Base-by-base conservation (phyloP, 2,113 vertebrate species). In the Sander vitreus region DNA sequence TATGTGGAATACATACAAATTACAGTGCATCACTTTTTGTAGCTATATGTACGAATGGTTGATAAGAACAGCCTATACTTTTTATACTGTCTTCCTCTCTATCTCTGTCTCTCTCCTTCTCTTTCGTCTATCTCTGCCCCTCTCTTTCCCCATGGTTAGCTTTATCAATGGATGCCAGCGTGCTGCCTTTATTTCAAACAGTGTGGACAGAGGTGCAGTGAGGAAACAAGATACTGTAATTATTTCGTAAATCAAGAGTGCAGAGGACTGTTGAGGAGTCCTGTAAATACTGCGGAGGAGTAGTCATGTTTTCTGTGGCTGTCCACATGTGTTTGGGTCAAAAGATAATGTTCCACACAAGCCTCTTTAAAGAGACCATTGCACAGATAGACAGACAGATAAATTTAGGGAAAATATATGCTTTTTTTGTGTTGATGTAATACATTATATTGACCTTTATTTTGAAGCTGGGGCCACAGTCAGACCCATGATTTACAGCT, bases 231-330 rank as follows among this genome's bases (percentile, higher is more conserved):
- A 76, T 73, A 62, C 33, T 77, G 72, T 80, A 82, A 76, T 86
- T 63, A 77, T 86, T 86, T 71, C 33, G 78, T 65, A 80, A 78
- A 80, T 88, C 75, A 80, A 30, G 43, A 53, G 21, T 10, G 36
- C 47, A 8, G n/a, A 48, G 51, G 55, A 50, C 54, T 58, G 70
- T 72, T 73, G 62, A 73, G 23, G 53, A 64, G 53, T 51, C 69
- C 66, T 73, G 57, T 81, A 76, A 78, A 81, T 51, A 65, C 55
- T 66, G 64, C 2, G 2, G 48, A 80, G 68, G 50, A 68, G 60
- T 27, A 62, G 11, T 53, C 66, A n/a, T 63, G 54, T 64, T 33
- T 75, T 79, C n/a, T 78, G 77, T 25, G 16, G 70, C 53, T 75
- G 39, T 73, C 74, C 80, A 55, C 45, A 60, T 74, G 23, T 2